Conservation (phyloP, 2,888 invertebrate species). For the Eupeodes latifasciatus region DNA sequence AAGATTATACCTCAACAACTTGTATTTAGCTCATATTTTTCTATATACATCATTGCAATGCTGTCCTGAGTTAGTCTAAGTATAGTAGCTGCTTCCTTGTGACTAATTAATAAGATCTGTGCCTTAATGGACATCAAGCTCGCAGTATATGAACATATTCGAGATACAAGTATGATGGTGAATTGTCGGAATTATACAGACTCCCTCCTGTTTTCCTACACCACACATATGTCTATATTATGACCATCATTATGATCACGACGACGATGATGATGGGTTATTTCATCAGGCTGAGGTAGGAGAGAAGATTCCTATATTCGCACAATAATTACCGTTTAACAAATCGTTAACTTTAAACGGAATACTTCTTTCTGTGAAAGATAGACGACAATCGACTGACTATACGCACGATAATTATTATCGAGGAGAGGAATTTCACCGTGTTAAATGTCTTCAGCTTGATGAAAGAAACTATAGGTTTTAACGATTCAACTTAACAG, state of each 20-base stretch:
- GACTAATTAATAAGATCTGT: conserved; percentile 73
- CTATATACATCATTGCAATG: conserved; percentile 13
- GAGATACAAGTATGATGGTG: conserved; percentile 13
- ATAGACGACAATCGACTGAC: not conserved
- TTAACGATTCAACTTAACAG: no score
- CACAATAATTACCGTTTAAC: conserved; percentile 76
- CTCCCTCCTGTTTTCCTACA: conserved; percentile 6
- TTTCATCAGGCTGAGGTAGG: conserved; percentile 12
- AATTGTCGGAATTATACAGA: conserved; percentile 61
- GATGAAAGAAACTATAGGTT: no score
- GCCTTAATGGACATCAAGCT: conserved; percentile 63
- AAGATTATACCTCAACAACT: conserved; percentile 58
- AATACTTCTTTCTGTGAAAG: conserved; percentile 39
- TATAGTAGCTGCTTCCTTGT: conserved; percentile 45
- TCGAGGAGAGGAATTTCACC: conserved; percentile 7
- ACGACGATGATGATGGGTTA: not conserved
- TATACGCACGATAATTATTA: not conserved
- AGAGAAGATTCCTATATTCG: conserved; percentile 55
- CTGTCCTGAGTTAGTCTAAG: conserved; percentile 1
- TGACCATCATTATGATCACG: not conserved
- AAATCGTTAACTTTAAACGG: conserved; percentile 65
- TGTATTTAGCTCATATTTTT: not conserved
- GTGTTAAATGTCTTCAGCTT: not conserved
- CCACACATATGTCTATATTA: not conserved
- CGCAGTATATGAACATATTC: not conserved